phyloP scores from a whole-genome alignment of 2,888 invertebrate species.

The Eristalinus sepulchralis region DNA sequence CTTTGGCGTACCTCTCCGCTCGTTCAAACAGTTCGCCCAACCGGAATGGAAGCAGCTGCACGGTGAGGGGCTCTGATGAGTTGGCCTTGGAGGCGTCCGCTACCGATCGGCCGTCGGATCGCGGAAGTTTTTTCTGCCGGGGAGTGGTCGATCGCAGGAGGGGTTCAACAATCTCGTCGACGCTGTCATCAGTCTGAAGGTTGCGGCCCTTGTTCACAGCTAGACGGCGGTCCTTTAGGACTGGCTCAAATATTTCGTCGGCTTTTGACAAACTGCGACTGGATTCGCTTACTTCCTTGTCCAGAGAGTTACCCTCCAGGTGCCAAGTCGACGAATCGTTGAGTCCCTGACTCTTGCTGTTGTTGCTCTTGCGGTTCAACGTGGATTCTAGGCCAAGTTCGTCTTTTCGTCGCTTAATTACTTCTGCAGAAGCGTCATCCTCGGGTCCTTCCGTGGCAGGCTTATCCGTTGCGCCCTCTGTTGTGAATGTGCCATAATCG shows the following conservation, averaged over 20 bases:
- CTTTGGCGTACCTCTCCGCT: conserved; percentile 90
- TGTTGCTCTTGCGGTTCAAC: conserved; percentile 78
- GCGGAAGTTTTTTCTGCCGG: conserved; percentile 81
- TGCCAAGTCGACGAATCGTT: conserved; percentile 63
- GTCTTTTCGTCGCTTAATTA: conserved; percentile 79
- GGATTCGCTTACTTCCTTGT: conserved; percentile 78
- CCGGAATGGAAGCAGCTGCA: conserved; percentile 90
- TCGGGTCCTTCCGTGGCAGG: conserved; percentile 32
- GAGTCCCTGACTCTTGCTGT: conserved; percentile 76
- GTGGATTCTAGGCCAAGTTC: conserved; percentile 80
- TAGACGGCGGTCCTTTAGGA: conserved; percentile 78
- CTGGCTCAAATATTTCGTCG: conserved; percentile 83
- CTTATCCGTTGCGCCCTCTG: conserved; percentile 48
- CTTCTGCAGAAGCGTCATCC: conserved; percentile 77
- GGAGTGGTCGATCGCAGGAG: conserved; percentile 85
- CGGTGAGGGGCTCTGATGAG: conserved; percentile 82
- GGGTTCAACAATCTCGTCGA: conserved; percentile 88
- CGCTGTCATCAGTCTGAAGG: conserved; percentile 73
- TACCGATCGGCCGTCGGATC: neutral
- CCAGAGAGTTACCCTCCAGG: conserved; percentile 80
- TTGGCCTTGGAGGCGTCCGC: conserved; percentile 77
- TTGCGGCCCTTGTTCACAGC: conserved; percentile 76
- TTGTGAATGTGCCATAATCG: conserved; percentile 77
- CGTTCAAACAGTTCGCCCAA: conserved; percentile 90
- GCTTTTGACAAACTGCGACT: conserved; percentile 77